Evolutionary conservation across 2,113 vertebrate species (phyloP).

Genomic region (Thamnophis sirtalis): DNA sequence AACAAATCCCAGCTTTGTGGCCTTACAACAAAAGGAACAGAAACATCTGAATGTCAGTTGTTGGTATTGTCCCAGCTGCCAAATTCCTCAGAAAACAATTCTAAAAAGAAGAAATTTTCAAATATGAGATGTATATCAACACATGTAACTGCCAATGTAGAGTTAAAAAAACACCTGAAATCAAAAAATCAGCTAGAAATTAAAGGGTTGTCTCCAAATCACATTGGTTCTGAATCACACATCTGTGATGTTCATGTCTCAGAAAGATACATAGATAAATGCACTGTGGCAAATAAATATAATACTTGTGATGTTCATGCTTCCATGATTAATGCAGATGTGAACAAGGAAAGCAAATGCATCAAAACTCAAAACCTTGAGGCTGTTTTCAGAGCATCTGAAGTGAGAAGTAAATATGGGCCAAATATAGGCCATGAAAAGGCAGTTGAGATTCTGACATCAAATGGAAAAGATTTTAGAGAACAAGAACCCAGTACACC

Average conservation of each 20-base stretch:
- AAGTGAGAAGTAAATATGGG: neutral
- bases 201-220: neutral
- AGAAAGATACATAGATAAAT: constrained; percentile 23
- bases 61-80: neutral
- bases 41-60: constrained; percentile 2
- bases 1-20: neutral
- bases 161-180: neutral
- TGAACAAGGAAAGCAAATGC: constrained; percentile 16
- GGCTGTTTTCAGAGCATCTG: neutral
- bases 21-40: constrained; percentile 32
- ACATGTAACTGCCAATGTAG: constrained; percentile 22
- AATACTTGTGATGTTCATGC: constrained; percentile 12
- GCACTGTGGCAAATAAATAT: constrained; percentile 42
- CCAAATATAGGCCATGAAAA: neutral
- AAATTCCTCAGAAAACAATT: constrained; percentile 29
- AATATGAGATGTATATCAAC: constrained; percentile 4
- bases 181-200: constrained; percentile 19
- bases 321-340: constrained; percentile 6
- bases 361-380: neutral
- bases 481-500: neutral
- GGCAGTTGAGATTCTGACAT: constrained; percentile 13
- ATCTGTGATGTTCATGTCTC: constrained; percentile 1
- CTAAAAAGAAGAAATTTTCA: constrained; percentile 21
- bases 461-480: neutral
- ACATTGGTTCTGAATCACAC: neutral